Evolutionary conservation across 2,888 invertebrate genomes (phyloP).

Genomic region (Meloe dianella): DNA sequence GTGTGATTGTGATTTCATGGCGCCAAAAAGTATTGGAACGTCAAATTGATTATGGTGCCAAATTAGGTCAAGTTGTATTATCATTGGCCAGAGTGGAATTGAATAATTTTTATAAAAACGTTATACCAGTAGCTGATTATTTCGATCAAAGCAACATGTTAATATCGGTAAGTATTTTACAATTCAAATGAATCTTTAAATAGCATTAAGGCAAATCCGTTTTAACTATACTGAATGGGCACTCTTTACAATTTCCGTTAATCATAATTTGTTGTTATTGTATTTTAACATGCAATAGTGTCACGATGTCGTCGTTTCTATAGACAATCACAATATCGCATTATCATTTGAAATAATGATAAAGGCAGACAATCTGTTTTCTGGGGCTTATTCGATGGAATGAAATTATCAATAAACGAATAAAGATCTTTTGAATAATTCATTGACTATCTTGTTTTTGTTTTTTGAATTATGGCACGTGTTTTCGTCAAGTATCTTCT

Average conservation of each 20-base stretch:
- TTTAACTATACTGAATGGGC: background rate
- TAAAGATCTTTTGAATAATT: background rate
- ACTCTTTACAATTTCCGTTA: background rate
- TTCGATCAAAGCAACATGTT: slow-evolving; percentile 86
- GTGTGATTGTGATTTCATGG: slow-evolving; percentile 87
- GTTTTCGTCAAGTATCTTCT: background rate
- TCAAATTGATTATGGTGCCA: slow-evolving; percentile 89
- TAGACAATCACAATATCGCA: background rate
- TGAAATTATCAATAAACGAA: no score
- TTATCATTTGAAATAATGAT: background rate
- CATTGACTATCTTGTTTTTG: background rate
- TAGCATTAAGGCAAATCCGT: no score
- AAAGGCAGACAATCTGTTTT: background rate
- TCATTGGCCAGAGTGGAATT: slow-evolving; percentile 87
- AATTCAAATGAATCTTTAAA: background rate
- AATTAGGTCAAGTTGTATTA: slow-evolving; percentile 84
- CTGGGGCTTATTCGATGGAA: no score
- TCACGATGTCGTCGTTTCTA: no score
- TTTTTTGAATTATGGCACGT: background rate
- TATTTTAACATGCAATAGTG: background rate
- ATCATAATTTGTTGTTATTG: background rate
- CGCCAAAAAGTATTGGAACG: slow-evolving; percentile 83
- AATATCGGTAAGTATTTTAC: slow-evolving; percentile 65
- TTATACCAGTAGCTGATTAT: slow-evolving; percentile 89
- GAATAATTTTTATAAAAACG: slow-evolving; percentile 85